Evolutionary conservation across 2,797 vertebrate genomes (phyloP).

Genomic region (Leucoraja ocellata): DNA sequence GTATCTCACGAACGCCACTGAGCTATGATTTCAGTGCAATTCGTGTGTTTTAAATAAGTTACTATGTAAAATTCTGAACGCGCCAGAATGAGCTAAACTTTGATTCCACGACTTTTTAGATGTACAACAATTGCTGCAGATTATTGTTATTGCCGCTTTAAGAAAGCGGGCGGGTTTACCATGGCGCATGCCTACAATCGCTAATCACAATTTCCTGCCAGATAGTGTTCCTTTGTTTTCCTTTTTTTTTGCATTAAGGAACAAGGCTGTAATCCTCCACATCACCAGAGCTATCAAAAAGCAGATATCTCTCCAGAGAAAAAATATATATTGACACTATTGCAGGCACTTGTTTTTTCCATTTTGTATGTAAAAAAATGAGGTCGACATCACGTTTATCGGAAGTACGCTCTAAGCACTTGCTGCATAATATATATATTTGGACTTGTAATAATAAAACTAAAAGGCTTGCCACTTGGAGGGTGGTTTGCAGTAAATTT

Average conservation of each 20-base stretch:
- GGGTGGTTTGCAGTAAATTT: neutral
- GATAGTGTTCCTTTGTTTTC: constrained; percentile 41
- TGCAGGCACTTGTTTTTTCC: neutral
- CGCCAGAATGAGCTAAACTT: neutral
- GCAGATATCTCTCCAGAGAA: neutral
- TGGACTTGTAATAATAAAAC: neutral
- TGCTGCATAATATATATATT: neutral
- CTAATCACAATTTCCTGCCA: constrained; percentile 43
- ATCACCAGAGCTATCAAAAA: neutral
- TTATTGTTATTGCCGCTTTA: neutral
- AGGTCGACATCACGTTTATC: neutral
- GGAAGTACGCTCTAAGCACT: neutral
- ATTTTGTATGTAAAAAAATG: neutral
- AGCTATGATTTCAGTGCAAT: neutral
- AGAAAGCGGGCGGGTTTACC: neutral
- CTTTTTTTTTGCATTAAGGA: neutral
- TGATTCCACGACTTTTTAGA: neutral
- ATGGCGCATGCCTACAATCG: constrained; percentile 39
- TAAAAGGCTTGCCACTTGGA: neutral
- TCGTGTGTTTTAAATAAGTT: neutral
- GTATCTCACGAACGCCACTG: neutral
- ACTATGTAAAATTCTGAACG: neutral
- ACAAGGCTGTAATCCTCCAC: neutral
- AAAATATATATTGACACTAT: too few species aligned
- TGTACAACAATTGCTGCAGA: neutral